Evolutionary conservation across 2,888 invertebrate species (phyloP), one percentile per base, ranked within the genome.

Genomic region (Lypha dubia): DNA sequence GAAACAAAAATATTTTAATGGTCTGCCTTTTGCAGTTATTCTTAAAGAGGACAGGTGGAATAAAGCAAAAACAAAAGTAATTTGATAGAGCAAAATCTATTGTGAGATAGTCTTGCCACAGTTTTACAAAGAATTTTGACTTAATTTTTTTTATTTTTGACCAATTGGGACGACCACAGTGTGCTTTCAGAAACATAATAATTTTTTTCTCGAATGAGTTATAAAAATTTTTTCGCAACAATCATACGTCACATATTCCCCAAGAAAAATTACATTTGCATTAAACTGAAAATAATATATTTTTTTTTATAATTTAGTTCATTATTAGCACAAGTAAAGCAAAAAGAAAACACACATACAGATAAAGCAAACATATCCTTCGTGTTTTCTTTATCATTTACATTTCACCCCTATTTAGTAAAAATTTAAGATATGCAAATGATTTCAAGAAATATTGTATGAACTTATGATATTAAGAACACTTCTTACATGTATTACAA

Each of bases 401-500:
- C 68, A 70, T 81, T 53, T 81, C 70, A 63, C 68, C 81, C 62
- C 75, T 74, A 67, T 75, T 80, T 53, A 80, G 80, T 24, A 53
- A 63, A 49, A 67, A n/a, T 44, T 60, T 35, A 41, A 70, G 79
- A 79, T 84, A 84, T 84, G 84, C 68, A 80, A 84, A 84, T 84
- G 53, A 68, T 71, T 73, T 51, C 67, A 24, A 46, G 35, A 53
- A 38, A 46, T 63, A 62, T 53, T 24, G 17, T 49, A 11, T 28
- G 28, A 28, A 32, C 56, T 65, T 67, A 67, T 49, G 9, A 44
- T 5, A 41, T 51, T n/a, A 41, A 5, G 17, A 74, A n/a, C 35
- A 17, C 38, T 62, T 38, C 38, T 62, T 38, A 24, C 8, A 9
- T 5, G 41, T 51, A 28, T 7, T 8, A 51, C 32, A 49, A 46